Percentiles rank a stretch among this genome's conserved stretches.
Evolutionary conservation across 2,797 vertebrate species (phyloP).

Genomic region (Ctenopoma multispine): DNA sequence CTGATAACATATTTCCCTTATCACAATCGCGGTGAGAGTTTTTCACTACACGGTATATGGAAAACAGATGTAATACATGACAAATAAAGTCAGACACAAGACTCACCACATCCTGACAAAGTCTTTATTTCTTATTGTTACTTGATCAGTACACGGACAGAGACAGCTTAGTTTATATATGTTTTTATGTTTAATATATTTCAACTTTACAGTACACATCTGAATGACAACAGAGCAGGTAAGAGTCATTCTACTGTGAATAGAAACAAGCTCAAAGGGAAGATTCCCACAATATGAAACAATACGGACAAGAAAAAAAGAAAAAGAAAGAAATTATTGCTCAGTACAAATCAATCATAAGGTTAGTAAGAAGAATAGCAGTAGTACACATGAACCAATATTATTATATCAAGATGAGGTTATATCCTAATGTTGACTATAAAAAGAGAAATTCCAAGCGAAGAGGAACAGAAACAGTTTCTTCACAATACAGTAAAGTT

Average conservation of each 20-base stretch:
- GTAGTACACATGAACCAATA: slow-evolving; percentile 72
- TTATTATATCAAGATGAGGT: slow-evolving; percentile 68
- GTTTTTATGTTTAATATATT: slow-evolving; percentile 77
- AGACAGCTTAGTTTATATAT: slow-evolving; percentile 81
- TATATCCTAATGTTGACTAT: slow-evolving; percentile 60
- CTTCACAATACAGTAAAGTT: slow-evolving; percentile 73
- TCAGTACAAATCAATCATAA: slow-evolving; percentile 82
- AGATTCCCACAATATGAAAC: slow-evolving; percentile 76
- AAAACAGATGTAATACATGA: background rate
- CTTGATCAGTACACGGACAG: slow-evolving; percentile 82
- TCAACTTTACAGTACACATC: slow-evolving; percentile 78
- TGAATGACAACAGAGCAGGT: slow-evolving; percentile 81
- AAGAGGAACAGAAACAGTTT: slow-evolving; percentile 60
- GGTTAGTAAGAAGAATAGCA: slow-evolving; percentile 71
- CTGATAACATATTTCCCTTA: no score
- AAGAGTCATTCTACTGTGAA: slow-evolving; percentile 77
- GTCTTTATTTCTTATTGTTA: slow-evolving; percentile 83
- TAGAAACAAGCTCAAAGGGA: slow-evolving; percentile 72
- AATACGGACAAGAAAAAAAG: slow-evolving; percentile 56
- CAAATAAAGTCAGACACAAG: slow-evolving; percentile 14
- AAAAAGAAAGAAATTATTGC: slow-evolving; percentile 80
- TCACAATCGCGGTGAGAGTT: no score
- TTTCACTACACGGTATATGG: no score
- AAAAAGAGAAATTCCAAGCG: slow-evolving; percentile 62
- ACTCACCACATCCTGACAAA: slow-evolving; percentile 51